Conservation (phyloP, 2,113 vertebrate genomes). For the Marcusenius ussheri region DNA sequence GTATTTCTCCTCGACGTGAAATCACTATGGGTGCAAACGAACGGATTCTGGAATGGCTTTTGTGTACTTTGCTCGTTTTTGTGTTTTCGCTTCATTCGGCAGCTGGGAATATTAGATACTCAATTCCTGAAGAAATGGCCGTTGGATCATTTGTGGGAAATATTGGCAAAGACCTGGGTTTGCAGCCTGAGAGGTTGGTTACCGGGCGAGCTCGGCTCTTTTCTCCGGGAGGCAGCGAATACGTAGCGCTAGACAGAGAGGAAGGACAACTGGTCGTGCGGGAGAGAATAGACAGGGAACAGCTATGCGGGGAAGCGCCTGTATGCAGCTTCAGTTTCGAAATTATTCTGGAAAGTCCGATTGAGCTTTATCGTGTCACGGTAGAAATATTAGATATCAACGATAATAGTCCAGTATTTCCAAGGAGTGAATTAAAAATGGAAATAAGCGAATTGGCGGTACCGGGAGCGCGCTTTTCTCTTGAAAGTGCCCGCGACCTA, state of each 20-base stretch:
- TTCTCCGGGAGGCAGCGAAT: slow-evolving; percentile 64
- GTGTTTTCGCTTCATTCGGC: slow-evolving; percentile 32
- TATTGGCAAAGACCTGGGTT: slow-evolving; percentile 61
- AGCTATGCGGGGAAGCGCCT: slow-evolving; percentile 51
- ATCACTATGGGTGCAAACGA: neutral
- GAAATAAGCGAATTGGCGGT: slow-evolving; percentile 50
- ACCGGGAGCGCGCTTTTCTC: slow-evolving; percentile 49
- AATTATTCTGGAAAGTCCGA: slow-evolving; percentile 61
- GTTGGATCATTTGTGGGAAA: slow-evolving; percentile 62
- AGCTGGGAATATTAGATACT: slow-evolving; percentile 60
- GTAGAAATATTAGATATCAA: slow-evolving; percentile 62
- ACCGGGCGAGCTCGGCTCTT: slow-evolving; percentile 61
- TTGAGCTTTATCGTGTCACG: slow-evolving; percentile 58
- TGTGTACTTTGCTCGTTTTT: slow-evolving; percentile 31
- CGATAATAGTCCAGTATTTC: slow-evolving; percentile 52
- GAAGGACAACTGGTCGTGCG: slow-evolving; percentile 55
- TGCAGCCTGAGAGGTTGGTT: slow-evolving; percentile 57
- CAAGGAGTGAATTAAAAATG: slow-evolving; percentile 44
- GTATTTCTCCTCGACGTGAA: neutral
- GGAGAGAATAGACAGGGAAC: slow-evolving; percentile 61
- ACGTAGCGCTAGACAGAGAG: slow-evolving; percentile 63
- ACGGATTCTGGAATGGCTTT: slow-evolving; percentile 5
- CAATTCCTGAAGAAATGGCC: slow-evolving; percentile 62
- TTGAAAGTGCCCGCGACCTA: slow-evolving; percentile 55
- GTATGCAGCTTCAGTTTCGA: slow-evolving; percentile 60